Conservation (phyloP, 2,113 vertebrate genomes). For the Bettongia penicillata region DNA sequence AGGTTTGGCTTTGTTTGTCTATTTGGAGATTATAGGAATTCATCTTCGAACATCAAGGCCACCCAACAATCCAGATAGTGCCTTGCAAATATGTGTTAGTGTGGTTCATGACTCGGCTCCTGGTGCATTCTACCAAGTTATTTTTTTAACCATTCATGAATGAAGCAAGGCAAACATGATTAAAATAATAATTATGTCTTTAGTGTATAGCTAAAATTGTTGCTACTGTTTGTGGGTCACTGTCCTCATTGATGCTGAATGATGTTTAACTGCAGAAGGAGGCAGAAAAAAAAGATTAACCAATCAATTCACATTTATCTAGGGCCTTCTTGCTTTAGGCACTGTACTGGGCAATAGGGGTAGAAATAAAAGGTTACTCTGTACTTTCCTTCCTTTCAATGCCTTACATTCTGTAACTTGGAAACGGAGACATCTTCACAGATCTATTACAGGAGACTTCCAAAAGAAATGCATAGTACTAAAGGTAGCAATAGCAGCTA, state of each 20-base stretch:
- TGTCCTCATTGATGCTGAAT: neutral
- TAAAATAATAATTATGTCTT: neutral
- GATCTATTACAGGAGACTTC: no score
- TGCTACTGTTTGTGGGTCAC: neutral
- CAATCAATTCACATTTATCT: neutral
- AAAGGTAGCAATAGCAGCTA: no score
- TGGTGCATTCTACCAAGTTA: neutral
- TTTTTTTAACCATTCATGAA: neutral
- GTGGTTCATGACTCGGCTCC: no score
- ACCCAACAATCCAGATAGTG: no score
- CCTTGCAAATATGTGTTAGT: no score
- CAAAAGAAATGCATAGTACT: no score
- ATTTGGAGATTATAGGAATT: no score
- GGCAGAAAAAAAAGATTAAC: neutral
- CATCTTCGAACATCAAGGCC: no score
- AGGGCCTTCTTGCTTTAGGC: neutral
- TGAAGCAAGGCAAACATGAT: constrained; percentile 9
- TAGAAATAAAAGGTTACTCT: neutral
- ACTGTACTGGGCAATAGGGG: neutral
- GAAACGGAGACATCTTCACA: no score
- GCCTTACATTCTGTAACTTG: neutral
- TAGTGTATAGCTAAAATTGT: neutral
- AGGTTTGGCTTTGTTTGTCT: no score
- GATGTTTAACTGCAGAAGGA: constrained; percentile 27
- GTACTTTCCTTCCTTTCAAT: neutral